A percentile compares a stretch with the other conserved stretches of the same genome.
phyloP scores from a whole-genome alignment of 2,797 vertebrate species.

The Acipenser ruthenus region DNA sequence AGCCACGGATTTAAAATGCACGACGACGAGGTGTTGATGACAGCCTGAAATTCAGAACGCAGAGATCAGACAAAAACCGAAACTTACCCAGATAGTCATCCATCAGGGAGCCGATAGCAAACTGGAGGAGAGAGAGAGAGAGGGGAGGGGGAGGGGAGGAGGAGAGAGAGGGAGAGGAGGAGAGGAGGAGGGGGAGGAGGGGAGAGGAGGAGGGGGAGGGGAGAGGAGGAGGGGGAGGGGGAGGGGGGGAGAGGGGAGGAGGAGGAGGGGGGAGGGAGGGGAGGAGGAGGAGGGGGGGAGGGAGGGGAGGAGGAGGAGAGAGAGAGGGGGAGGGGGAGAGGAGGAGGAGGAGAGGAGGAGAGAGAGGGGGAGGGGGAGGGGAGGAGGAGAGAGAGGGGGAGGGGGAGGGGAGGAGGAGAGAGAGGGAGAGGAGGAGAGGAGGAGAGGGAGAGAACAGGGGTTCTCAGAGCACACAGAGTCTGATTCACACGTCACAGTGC shows the following conservation, averaged over 20 bases:
- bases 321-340: not conserved
- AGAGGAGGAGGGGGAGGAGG: not conserved
- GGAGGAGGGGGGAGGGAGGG: conserved; percentile 1
- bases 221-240: not conserved
- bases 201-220: not conserved
- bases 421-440: not conserved
- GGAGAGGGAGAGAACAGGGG: not conserved
- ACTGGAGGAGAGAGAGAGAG: conserved; percentile 52
- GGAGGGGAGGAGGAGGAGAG: conserved; percentile 25
- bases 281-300: not conserved
- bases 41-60: no score
- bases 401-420: not conserved
- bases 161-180: not conserved
- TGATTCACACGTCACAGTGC: no score
- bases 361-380: not conserved
- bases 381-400: not conserved
- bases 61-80: conserved; percentile 1
- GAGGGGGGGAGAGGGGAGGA: not conserved
- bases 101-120: conserved; percentile 93
- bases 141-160: not conserved
- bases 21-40: no score
- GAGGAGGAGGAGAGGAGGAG: no score
- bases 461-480: no score
- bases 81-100: conserved; percentile 86
- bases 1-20: no score